Percentiles rank a stretch among this genome's conserved stretches.
Conservation (phyloP, 2,797 vertebrate species). For the Halcyon chelicuti region DNA sequence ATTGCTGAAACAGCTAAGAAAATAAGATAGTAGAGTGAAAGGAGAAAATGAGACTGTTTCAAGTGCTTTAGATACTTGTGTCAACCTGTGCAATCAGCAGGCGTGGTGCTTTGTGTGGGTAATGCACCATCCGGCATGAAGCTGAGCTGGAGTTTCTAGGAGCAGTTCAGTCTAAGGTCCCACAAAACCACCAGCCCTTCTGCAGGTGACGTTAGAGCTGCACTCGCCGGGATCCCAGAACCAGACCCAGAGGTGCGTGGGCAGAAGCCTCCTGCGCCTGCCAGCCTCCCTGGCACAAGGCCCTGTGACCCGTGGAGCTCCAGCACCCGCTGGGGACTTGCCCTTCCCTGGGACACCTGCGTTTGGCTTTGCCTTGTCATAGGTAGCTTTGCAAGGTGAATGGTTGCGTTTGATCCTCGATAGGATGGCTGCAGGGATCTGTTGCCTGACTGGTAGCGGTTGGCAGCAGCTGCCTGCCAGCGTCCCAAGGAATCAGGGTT, state of each 20-base stretch:
- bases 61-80: neutral
- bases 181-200: neutral
- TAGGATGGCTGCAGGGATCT: neutral
- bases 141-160: neutral
- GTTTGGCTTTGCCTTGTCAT: neutral
- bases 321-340: neutral
- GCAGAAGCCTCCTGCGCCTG: neutral
- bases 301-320: neutral
- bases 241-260: neutral
- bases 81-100: neutral
- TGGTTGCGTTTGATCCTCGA: neutral
- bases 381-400: neutral
- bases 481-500: neutral
- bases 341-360: accelerated
- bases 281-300: neutral
- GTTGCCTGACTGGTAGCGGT: accelerated
- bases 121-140: neutral
- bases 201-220: neutral
- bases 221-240: neutral
- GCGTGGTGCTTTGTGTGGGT: neutral
- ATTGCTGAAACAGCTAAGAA: neutral
- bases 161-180: neutral
- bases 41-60: neutral
- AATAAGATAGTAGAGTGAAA: neutral
- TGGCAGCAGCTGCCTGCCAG: neutral